Evolutionary conservation across 2,113 vertebrate genomes (phyloP), one percentile per base, ranked within the genome.

Genomic region (Eonycteris spelaea): DNA sequence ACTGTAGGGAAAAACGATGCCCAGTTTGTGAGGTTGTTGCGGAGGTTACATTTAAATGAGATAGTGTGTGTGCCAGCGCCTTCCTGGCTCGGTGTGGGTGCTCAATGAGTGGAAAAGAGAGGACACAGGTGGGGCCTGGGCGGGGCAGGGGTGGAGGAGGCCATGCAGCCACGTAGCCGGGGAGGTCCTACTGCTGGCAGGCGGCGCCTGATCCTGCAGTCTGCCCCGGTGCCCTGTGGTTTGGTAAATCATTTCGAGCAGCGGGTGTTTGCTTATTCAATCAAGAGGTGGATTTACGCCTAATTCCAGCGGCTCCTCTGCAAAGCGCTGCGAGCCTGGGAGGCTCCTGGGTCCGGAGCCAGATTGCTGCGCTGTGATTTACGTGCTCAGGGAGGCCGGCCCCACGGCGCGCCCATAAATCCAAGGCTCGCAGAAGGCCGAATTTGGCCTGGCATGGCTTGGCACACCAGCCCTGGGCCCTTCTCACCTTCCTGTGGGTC

Each of bases 181-280:
- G 30, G 77, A 84, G 45, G 35, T 94, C 73, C 6, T 11, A 79
- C 91, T 91, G 88, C 73, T 86, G 91, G 73, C 95, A 91, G 86
- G n/a, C 38, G 19, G 35, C 9, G 79, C 75, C 75, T 10, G 26
- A 92, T 79, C 67, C 65, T 74, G 86, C 92, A 38, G 82, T 53
- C 91, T 96, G 91, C 87, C 96, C 80, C 74, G 59, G 53, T 77
- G 89, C 88, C n/a, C 61, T 95, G 91, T 96, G 95, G 97, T 96
- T 97, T 97, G 96, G 91, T 95, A 96, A 98, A 97, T 97, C 95
- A 96, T 94, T 95, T 92, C 22, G 40, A 96, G 93, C 93, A 86
- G 93, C 94, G 89, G 94, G 68, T 96, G 96, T 97, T 96, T 97
- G 94, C 95, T 97, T 96, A 97, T 96, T 97, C 97, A 97, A 94